phyloP scores from a whole-genome alignment of 2,888 invertebrate genomes.

The Melinaea marsaeus region DNA sequence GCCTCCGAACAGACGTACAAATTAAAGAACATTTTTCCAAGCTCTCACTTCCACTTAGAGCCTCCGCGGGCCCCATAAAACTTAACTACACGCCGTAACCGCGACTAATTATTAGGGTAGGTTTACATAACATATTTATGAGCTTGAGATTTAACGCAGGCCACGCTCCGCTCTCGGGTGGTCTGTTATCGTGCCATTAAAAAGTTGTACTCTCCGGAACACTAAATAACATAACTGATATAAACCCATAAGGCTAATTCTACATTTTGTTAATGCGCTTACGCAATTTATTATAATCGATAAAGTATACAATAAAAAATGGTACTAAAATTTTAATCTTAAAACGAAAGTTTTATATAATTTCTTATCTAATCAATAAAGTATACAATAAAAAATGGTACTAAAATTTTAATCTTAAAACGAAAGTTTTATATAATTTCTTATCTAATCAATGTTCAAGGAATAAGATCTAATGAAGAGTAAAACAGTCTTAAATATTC shows the following conservation, averaged over 20 bases:
- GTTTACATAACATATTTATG: slow-evolving; percentile 78
- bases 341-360: not conserved
- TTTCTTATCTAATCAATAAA: slow-evolving; percentile 13
- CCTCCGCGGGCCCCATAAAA: slow-evolving; percentile 66
- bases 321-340: too few relatives aligned
- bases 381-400: not conserved
- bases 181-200: slow-evolving; percentile 76
- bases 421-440: too few relatives aligned
- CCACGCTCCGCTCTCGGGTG: slow-evolving; percentile 70
- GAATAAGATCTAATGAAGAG: too few relatives aligned
- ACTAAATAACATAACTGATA: slow-evolving; percentile 66
- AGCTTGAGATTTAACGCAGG: slow-evolving; percentile 72
- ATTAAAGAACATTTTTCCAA: slow-evolving; percentile 73
- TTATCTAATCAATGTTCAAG: too few relatives aligned
- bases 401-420: too few relatives aligned
- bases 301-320: not conserved
- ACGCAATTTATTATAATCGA: slow-evolving; percentile 25
- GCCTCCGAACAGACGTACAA: slow-evolving; percentile 63
- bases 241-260: slow-evolving; percentile 46
- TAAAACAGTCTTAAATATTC: too few relatives aligned
- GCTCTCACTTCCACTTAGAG: slow-evolving; percentile 56
- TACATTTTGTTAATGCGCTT: slow-evolving; percentile 28
- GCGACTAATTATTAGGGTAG: slow-evolving; percentile 77
- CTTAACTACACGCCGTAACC: slow-evolving; percentile 74
- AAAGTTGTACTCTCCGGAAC: slow-evolving; percentile 73